Base-by-base conservation (phyloP, 2,113 vertebrate species). In the Scomber colias region DNA sequence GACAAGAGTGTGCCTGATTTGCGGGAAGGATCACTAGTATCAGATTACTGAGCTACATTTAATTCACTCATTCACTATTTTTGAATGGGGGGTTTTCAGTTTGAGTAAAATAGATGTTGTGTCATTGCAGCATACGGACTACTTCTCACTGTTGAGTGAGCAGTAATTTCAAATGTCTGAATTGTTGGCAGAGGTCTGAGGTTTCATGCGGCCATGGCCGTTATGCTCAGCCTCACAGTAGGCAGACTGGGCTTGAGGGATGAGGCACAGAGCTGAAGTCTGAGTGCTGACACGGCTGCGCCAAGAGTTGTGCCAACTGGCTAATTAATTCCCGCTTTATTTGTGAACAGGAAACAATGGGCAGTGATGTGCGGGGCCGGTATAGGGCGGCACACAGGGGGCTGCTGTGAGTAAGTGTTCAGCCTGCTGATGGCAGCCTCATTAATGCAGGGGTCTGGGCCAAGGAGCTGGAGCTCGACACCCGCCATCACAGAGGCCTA, bases 311-410 rank as follows among this genome's bases (percentile, higher is more conserved):
- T 85, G 90, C 90, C 91, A 91, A 90, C 60, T 62, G 79, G 83
- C 90, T 92, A 90, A 93, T 93, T 93, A 92, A 94, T 90, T 89
- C 89, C 70, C 30, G 84, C 90, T 92, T 90, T 90, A 91, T 90
- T 91, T 84, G 89, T 75, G 88, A 85, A 67, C 57, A 65, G 88
- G 79, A 93, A 87, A 92, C 91, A 93, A 93, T 92, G 90, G 82
- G 89, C 68, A 74, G 89, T 50, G 27, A 89, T 79, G 90, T 86
- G 77, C 72, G 19, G 82, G 86, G 88, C 82, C 77, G 50, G 86
- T 61, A 71, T 77, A 69, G 79, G 79, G 89, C 46, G 66, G 87
- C 87, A 85, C 88, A 86, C 92, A 71, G 84, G 92, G 89, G 89
- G 75, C 89, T 63, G 92, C 80, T 93, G 82, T 84, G 91, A 85